Evolutionary conservation across 2,888 invertebrate genomes (phyloP), one percentile per base, ranked within the genome.

Genomic region (Trissoscelio sp.): DNA sequence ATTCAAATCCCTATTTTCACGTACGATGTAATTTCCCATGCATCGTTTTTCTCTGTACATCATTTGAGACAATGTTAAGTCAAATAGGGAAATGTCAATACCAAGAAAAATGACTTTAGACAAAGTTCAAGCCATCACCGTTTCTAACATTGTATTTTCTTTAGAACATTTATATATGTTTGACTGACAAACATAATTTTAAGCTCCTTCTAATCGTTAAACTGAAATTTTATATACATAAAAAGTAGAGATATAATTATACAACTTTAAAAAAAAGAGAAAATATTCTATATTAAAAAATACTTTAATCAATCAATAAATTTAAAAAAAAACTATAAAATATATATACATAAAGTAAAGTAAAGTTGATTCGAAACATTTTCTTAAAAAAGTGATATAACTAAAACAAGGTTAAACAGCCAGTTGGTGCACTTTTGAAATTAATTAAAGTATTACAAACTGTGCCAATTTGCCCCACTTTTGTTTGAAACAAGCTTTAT

Each of bases 21-120:
- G 31, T 20, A 34, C 24, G 3, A 42, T 53, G 60, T 72, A 70
- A 62, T 72, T 72, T 72, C 48, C 37, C 51, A 60, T 57, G 34
- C 37, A 51, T 34, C 69, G 69, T 58, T 70, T 69, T 60, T 42
- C 60, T 39, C 39, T 22, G 31, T 28, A 53, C 72, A 53, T 72
- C 60, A 72, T 72, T 60, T 53, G 39, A 72, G 42, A 62, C 60
- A 60, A 72, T 72, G 60, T 72, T 60, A 51, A 60, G 58, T 60
- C 70, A 72, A 60, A 48, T 51, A 72, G 39, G 18, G 37, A 51
- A 72, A 60, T 72, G 70, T 72, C 60, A 51, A 72, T 72, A 51
- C 28, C 5, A 72, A 72, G 70, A 60, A 72, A 72, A 72, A 72
- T 70, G 57, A 70, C 48, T 70, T 48, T 3, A 46, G 16, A 37